phyloP scores from a whole-genome alignment of 2,797 vertebrate genomes.

The Phoebastria nigripes region DNA sequence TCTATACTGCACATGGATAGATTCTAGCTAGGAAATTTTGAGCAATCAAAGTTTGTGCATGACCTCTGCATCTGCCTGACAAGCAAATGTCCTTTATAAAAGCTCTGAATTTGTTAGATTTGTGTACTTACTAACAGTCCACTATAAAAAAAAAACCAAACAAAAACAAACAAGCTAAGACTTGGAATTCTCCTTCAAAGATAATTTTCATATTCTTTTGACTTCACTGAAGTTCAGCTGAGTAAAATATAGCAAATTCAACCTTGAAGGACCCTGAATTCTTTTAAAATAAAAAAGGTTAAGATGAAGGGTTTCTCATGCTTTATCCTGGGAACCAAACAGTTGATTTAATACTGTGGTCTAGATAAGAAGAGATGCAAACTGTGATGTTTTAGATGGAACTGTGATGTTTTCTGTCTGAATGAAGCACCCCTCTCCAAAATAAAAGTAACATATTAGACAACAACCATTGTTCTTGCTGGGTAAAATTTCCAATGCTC shows the following conservation, averaged over 20 bases:
- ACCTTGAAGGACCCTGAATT: not conserved
- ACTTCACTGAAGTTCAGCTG: not conserved
- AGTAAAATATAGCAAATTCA: not conserved
- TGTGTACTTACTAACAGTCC: not conserved
- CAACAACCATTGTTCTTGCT: not conserved
- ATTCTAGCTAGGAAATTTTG: not conserved
- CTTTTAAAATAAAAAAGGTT: not conserved
- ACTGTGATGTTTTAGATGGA: not conserved
- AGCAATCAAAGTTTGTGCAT: not conserved
- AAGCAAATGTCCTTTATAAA: not conserved
- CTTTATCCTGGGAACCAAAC: not conserved
- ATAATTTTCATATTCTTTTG: not conserved
- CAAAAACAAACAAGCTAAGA: not conserved
- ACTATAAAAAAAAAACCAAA: not conserved
- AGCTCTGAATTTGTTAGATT: not conserved
- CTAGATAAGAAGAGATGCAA: not conserved
- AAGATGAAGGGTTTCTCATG: not conserved
- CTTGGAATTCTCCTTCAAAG: not conserved
- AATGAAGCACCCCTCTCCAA: not conserved
- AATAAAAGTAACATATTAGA: not conserved
- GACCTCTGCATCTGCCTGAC: not conserved
- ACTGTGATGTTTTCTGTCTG: not conserved
- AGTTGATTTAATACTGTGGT: not conserved
- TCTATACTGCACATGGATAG: not conserved
- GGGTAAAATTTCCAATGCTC: not conserved